phyloP scores from a whole-genome alignment of 2,888 invertebrate species.

The Resseliella maxima region DNA sequence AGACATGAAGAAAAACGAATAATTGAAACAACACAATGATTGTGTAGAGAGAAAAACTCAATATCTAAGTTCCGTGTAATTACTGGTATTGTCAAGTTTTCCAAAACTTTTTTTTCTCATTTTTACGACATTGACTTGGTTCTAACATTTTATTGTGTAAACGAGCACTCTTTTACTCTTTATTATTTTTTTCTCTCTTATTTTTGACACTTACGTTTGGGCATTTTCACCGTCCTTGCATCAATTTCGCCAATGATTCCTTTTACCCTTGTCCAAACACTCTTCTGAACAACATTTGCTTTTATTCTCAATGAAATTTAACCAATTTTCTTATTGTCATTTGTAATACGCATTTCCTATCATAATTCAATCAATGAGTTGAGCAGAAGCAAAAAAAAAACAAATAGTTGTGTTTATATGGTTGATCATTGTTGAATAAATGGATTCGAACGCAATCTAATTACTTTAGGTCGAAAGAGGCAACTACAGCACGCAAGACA shows the following conservation, averaged over 20 bases:
- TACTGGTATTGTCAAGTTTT: background rate
- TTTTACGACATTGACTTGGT: background rate
- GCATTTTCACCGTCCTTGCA: background rate
- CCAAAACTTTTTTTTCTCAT: background rate
- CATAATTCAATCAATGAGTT: background rate
- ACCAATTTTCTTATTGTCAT: background rate
- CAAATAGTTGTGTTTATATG: background rate
- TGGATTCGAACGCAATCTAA: background rate
- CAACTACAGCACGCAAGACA: background rate
- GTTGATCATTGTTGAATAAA: background rate
- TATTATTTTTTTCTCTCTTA: background rate
- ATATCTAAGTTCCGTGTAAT: no score
- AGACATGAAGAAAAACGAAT: no score
- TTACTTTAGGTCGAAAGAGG: background rate
- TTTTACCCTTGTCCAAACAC: background rate
- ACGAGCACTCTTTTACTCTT: background rate
- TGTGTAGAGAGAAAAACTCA: no score
- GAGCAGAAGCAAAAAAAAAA: background rate
- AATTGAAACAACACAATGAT: no score
- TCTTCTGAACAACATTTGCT: background rate
- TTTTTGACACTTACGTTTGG: background rate
- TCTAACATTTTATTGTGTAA: background rate
- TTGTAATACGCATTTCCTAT: background rate
- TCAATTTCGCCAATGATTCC: background rate
- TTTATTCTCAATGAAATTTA: background rate